Conservation (phyloP, 1,140 invertebrate genomes). For the Drosophila equinoxialis region DNA sequence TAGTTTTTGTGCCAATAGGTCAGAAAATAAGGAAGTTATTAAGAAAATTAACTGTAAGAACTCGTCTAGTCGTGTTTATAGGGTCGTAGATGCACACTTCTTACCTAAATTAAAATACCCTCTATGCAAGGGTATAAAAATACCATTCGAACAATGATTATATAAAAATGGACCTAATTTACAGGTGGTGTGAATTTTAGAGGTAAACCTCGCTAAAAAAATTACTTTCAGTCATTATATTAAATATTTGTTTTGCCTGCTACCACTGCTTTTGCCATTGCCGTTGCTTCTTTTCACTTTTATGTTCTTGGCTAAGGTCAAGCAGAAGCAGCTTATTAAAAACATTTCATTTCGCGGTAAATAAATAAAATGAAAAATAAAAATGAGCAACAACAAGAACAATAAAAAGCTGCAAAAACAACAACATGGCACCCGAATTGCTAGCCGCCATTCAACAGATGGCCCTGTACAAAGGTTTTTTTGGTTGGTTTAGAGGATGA, state of each 20-base stretch:
- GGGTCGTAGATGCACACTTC: too few species aligned
- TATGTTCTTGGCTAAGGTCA: constrained; percentile 17
- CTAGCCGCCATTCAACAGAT: constrained; percentile 69
- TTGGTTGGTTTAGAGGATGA: constrained; percentile 21
- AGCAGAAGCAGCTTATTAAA: constrained; percentile 45
- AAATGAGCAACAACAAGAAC: constrained; percentile 15
- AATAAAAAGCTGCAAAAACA: constrained; percentile 7
- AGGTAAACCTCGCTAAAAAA: not conserved
- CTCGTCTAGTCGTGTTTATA: too few species aligned
- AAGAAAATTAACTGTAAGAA: too few species aligned
- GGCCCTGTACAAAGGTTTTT: constrained; percentile 47
- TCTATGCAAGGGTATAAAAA: too few species aligned
- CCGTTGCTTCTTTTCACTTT: not conserved
- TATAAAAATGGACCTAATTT: too few species aligned
- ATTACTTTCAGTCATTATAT: not conserved
- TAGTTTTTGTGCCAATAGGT: too few species aligned
- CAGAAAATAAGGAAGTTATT: too few species aligned
- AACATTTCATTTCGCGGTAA: constrained; percentile 48
- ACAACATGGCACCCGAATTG: constrained; percentile 45
- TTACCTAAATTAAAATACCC: too few species aligned
- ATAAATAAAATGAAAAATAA: constrained; percentile 62
- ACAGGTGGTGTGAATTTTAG: not conserved
- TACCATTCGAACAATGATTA: too few species aligned
- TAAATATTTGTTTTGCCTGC: constrained; percentile 11
- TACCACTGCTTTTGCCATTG: not conserved